Base-by-base conservation (phyloP, 92 coral and sea anemone genomes). In the Pocillopora meandrina region DNA sequence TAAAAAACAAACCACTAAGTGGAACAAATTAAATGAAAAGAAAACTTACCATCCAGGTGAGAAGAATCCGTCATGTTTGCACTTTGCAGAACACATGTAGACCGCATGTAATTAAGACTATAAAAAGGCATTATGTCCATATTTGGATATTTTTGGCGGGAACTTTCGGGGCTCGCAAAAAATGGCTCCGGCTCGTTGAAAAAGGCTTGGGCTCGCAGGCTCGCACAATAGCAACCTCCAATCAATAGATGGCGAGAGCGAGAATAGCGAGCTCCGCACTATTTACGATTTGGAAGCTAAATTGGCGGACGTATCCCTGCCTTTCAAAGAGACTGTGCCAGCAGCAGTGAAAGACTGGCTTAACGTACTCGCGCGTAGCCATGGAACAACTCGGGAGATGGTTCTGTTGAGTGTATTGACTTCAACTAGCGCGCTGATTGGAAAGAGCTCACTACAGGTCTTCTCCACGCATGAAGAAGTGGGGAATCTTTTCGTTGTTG, bases 401-500 rank as follows among this genome's bases (percentile, higher is more conserved):
- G 19, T 86, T 26, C 31, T 26, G 31, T 26, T 26, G 31, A 26
- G 31, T 26, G 31, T 26, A 26, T 26, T 26, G 31, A 5, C 85
- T 21, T 63, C 75, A 8, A 64, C 90, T 12, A 86, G 90, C 60
- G 85, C 76, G 5, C 70, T 80, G 10, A 79, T 26, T 26, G 31
- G 31, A 26, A 26, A 26, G 31, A 26, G 31, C 31, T 26, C 31
- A 26, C 31, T 26, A 75, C 21, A 75, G 58, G 80, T 85, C 1
- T 89, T 89, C 68, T 59, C 77, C 5, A 65, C 87, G 0, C 86
- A 85, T n/a, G 71, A 26, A 75, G 87, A 89, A 69, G 86, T 67
- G 56, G 83, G 78, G 72, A 89, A 89, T 83, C 86, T 80, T 61
- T 89, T 85, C 47, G 31, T 66, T 15, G 81, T 84, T 33, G 82